These are phyloP conservation scores for Axis porcinus DNA, from an alignment of 2,113 vertebrate genomes.

Conservation along the genomic window DNA sequence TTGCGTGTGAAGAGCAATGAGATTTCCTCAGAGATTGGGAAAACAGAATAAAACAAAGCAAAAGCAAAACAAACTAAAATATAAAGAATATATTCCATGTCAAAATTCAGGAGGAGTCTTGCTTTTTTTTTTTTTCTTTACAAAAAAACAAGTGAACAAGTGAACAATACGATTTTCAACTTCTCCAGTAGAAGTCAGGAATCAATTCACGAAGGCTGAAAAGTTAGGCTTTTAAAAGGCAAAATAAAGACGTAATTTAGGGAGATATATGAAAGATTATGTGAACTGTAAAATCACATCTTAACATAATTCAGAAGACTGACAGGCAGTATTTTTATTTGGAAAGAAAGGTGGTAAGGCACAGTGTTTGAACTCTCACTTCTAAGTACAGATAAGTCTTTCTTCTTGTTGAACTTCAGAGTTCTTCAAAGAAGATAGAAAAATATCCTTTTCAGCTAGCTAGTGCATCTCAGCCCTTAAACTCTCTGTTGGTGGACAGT, in stretches of 20 bases:
- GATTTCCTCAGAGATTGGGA: not conserved
- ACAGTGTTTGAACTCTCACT: not conserved
- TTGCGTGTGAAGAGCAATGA: not conserved
- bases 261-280: not conserved
- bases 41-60: conserved; percentile 18
- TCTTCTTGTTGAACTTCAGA: conserved; percentile 1
- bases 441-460: not conserved
- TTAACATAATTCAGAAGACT: not conserved
- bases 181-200: not conserved
- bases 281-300: conserved; percentile 11
- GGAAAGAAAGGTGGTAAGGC: not conserved
- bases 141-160: not conserved
- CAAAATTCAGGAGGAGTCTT: conserved; percentile 9
- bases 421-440: conserved; percentile 36
- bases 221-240: not conserved
- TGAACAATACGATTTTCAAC: not conserved
- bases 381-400: not conserved
- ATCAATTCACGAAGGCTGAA: not conserved
- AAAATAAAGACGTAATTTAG: not conserved
- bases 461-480: not conserved
- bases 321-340: conserved; percentile 16
- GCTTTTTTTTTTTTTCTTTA: not conserved
- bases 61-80: not conserved
- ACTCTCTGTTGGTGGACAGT: not conserved
- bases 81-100: not conserved